Evolutionary conservation across 2,888 invertebrate species (phyloP).

Genomic region (Biston stratarius): DNA sequence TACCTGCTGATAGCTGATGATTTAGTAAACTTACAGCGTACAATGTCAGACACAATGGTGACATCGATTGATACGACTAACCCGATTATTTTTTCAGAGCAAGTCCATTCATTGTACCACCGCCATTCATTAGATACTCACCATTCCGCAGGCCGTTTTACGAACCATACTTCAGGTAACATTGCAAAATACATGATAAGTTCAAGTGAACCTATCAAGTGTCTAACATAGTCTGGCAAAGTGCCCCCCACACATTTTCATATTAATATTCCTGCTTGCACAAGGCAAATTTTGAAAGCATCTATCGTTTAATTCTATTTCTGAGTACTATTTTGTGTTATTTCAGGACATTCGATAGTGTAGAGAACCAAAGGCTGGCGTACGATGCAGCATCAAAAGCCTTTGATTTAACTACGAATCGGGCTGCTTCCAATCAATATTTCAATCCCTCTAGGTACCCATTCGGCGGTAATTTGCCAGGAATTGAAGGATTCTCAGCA

Average conservation of each 20-base stretch:
- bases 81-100: constrained; percentile 41
- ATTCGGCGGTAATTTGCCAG: constrained; percentile 30
- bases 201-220: constrained; percentile 16
- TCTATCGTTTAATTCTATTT: constrained; percentile 2
- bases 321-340: constrained; percentile 46
- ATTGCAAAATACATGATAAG: constrained; percentile 10
- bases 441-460: constrained; percentile 66
- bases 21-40: constrained; percentile 8
- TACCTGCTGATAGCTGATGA: not conserved
- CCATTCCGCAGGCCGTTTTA: constrained; percentile 31
- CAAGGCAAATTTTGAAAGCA: constrained; percentile 4
- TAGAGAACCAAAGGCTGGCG: constrained; percentile 70
- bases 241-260: constrained; percentile 21
- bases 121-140: constrained; percentile 31
- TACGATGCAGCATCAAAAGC: constrained; percentile 74
- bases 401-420: constrained; percentile 72
- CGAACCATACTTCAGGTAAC: constrained; percentile 31
- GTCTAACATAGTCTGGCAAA: constrained; percentile 18
- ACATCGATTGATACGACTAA: not conserved
- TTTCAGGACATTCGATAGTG: constrained; percentile 73
- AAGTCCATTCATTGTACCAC: constrained; percentile 28
- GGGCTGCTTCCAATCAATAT: constrained; percentile 64
- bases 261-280: constrained; percentile 29
- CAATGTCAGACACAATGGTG: not conserved
- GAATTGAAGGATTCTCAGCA: constrained; percentile 45